phyloP scores from a whole-genome alignment of 2,888 invertebrate species.

The Empis livida region DNA sequence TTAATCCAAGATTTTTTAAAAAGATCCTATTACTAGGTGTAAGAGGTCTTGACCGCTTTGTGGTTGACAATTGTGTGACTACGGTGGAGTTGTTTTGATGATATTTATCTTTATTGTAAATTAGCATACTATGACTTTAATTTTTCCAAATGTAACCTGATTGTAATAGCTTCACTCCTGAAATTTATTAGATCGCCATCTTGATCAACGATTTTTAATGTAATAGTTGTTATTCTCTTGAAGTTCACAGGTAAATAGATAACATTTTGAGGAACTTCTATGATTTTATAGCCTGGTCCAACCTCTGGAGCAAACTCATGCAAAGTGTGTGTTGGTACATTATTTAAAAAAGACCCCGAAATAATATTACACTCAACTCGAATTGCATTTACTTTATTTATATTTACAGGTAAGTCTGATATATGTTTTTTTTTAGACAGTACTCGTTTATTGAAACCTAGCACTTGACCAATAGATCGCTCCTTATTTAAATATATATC shows the following conservation, averaged over 20 bases:
- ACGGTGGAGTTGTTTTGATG: not conserved
- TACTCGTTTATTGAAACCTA: conserved; percentile 3
- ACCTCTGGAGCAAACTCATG: conserved; percentile 23
- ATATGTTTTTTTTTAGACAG: conserved; percentile 12
- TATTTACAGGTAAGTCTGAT: conserved; percentile 21
- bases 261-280: conserved; percentile 22
- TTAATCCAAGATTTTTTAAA: not conserved
- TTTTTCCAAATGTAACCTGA: conserved; percentile 15
- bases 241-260: conserved; percentile 23
- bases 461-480: conserved; percentile 5
- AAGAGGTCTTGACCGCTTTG: too few relatives aligned
- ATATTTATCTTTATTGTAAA: not conserved
- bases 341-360: conserved; percentile 9
- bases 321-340: conserved; percentile 20
- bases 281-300: conserved; percentile 24
- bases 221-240: conserved; percentile 16
- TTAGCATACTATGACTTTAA: not conserved
- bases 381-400: conserved; percentile 16
- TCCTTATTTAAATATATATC: too few relatives aligned
- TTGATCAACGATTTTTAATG: conserved; percentile 22
- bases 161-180: conserved; percentile 19
- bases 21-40: not conserved
- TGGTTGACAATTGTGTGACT: too few relatives aligned
- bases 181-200: conserved; percentile 21
- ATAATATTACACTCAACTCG: conserved; percentile 9